phyloP scores from a whole-genome alignment of 2,797 vertebrate genomes.

The Xyrichtys novacula region DNA sequence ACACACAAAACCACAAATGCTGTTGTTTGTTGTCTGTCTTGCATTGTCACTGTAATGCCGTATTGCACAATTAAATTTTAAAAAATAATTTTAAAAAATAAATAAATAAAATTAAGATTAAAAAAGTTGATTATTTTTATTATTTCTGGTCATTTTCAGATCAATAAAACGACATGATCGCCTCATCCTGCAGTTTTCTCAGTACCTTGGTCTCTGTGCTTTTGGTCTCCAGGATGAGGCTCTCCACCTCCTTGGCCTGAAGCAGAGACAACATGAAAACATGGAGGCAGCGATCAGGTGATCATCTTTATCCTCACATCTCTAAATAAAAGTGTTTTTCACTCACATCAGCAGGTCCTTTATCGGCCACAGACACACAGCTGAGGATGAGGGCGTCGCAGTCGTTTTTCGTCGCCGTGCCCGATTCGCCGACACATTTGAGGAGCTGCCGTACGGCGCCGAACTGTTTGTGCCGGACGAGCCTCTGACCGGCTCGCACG shows the following conservation, averaged over 20 bases:
- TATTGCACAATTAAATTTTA: too few species aligned
- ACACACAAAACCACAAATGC: too few species aligned
- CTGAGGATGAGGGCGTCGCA: constrained; percentile 93
- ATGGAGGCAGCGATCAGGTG: too few species aligned
- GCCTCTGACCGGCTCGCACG: constrained; percentile 88
- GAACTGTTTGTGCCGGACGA: constrained; percentile 89
- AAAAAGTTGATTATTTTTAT: too few species aligned
- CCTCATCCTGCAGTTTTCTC: too few species aligned
- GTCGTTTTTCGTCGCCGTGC: constrained; percentile 91
- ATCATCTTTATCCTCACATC: not conserved
- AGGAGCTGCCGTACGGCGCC: constrained; percentile 91
- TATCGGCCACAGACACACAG: constrained; percentile 89
- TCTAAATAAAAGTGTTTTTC: not conserved
- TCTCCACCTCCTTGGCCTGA: constrained; percentile 91
- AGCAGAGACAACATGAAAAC: not conserved
- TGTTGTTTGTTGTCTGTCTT: too few species aligned
- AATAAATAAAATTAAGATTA: too few species aligned
- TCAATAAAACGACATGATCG: too few species aligned
- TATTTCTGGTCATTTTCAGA: too few species aligned
- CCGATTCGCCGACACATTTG: constrained; percentile 95
- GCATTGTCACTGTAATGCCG: too few species aligned
- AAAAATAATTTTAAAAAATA: too few species aligned
- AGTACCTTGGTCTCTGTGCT: constrained; percentile 91
- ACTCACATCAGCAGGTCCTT: constrained; percentile 89
- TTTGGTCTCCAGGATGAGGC: constrained; percentile 93